phyloP scores from a whole-genome alignment of 2,797 vertebrate genomes.

The Xenentodon cancila region DNA sequence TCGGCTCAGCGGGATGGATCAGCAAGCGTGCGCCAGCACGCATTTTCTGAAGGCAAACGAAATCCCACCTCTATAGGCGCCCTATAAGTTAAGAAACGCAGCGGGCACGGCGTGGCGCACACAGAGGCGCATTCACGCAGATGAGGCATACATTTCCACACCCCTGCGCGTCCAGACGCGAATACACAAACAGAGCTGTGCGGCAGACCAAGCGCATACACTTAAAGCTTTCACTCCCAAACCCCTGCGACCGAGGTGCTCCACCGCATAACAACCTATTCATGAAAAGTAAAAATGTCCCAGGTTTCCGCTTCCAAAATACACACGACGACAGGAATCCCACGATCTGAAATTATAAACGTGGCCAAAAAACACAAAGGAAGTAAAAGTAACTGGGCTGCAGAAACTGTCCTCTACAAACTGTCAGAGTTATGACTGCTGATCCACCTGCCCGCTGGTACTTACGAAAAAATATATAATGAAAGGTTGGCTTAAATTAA shows the following conservation, averaged over 20 bases:
- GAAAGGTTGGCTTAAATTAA: not conserved
- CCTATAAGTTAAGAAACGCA: constrained; percentile 10
- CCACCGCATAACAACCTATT: constrained; percentile 77
- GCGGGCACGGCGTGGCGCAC: constrained; percentile 16
- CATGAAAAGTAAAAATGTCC: constrained; percentile 75
- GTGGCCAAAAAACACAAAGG: constrained; percentile 58
- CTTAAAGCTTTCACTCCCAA: constrained; percentile 73
- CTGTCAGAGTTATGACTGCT: not conserved
- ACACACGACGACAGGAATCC: constrained; percentile 69
- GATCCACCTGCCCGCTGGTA: too few relatives aligned
- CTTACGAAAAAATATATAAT: not conserved
- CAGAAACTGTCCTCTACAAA: not conserved
- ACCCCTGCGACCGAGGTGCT: constrained; percentile 41
- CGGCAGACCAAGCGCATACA: constrained; percentile 71
- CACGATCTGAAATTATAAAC: constrained; percentile 66
- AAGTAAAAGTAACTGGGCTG: constrained; percentile 23
- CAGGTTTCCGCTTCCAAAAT: constrained; percentile 72
- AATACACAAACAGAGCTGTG: constrained; percentile 61
- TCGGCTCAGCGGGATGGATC: not conserved
- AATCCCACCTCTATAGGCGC: not conserved
- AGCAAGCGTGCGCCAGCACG: not conserved
- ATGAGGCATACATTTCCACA: constrained; percentile 52
- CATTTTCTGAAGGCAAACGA: not conserved
- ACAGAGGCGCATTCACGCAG: constrained; percentile 71
- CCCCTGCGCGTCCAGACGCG: constrained; percentile 50